Evolutionary conservation across 92 coral and sea anemone species (phyloP).

Genomic region (Umimayanthus chanpuru): DNA sequence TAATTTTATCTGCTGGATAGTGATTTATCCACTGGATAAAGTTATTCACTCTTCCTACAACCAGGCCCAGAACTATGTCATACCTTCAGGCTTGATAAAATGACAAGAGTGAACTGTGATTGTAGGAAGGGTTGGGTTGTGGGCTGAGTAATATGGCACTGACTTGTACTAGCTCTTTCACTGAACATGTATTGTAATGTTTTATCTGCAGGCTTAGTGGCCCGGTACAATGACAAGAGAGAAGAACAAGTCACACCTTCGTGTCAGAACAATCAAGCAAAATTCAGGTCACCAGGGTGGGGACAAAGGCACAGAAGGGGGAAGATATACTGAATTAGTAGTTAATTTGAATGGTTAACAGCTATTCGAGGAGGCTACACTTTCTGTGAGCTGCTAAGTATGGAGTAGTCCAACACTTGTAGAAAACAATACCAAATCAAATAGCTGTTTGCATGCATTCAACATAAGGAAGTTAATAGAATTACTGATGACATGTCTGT

Average conservation of each 20-base stretch:
- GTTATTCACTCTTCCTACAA: too few relatives aligned
- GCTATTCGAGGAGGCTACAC: not conserved
- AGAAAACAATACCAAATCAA: not conserved
- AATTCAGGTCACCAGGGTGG: conserved; percentile 26
- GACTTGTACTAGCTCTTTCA: not conserved
- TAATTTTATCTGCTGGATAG: too few relatives aligned
- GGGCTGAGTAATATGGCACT: not conserved
- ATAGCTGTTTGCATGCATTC: not conserved
- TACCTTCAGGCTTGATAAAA: conserved; percentile 12
- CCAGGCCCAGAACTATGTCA: too few relatives aligned
- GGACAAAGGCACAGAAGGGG: conserved; percentile 36
- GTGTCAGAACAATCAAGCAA: not conserved
- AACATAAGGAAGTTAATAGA: not conserved
- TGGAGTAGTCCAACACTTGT: not conserved
- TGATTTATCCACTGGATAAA: too few relatives aligned
- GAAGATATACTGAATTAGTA: conserved; percentile 6
- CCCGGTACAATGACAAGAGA: conserved; percentile 22
- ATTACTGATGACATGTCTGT: not conserved
- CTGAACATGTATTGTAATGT: not conserved
- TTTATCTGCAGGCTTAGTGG: conserved; percentile 20
- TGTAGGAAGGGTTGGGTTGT: too few relatives aligned
- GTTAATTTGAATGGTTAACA: not conserved
- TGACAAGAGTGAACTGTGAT: too few relatives aligned
- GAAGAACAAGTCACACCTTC: not conserved
- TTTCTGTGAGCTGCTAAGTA: not conserved